phyloP scores from a whole-genome alignment of 2,888 invertebrate species.

The Chrysolina haemoptera region DNA sequence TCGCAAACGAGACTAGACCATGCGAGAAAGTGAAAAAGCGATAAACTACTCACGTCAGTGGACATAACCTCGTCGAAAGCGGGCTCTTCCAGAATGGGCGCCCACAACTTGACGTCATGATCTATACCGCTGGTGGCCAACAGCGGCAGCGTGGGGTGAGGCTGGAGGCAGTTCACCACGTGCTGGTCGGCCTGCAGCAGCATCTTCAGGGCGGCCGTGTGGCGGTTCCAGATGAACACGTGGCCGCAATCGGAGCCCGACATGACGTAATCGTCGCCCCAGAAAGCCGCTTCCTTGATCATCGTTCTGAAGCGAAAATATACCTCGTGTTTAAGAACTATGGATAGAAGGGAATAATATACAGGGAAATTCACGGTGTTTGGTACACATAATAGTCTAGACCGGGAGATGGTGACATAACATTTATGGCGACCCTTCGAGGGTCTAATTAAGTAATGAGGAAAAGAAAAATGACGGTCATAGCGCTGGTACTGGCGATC shows the following conservation, averaged over 20 bases:
- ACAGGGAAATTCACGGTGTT: no score
- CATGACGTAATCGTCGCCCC: conserved; percentile 86
- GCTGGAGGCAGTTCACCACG: conserved; percentile 88
- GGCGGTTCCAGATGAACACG: conserved; percentile 86
- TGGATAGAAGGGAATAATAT: no score
- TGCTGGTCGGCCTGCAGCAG: conserved; percentile 86
- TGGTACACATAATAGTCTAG: no score
- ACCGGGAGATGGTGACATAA: no score
- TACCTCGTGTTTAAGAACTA: no score
- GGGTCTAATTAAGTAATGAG: no score
- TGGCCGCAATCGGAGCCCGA: conserved; percentile 93
- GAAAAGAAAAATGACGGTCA: no score
- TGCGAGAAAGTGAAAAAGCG: no score
- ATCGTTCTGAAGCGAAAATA: conserved; percentile 73
- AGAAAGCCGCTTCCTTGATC: conserved; percentile 91
- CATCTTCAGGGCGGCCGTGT: conserved; percentile 80
- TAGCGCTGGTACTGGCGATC: no score
- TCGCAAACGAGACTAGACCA: no score
- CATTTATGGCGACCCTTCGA: no score
- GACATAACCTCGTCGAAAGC: conserved; percentile 77
- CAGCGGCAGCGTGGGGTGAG: conserved; percentile 83
- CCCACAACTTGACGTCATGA: conserved; percentile 89
- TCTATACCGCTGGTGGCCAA: conserved; percentile 91
- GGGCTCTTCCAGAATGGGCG: conserved; percentile 77
- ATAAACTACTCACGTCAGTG: conserved; percentile 73